Evolutionary conservation across 1,140 invertebrate species (phyloP).

Genomic region (Uloborus diversus): DNA sequence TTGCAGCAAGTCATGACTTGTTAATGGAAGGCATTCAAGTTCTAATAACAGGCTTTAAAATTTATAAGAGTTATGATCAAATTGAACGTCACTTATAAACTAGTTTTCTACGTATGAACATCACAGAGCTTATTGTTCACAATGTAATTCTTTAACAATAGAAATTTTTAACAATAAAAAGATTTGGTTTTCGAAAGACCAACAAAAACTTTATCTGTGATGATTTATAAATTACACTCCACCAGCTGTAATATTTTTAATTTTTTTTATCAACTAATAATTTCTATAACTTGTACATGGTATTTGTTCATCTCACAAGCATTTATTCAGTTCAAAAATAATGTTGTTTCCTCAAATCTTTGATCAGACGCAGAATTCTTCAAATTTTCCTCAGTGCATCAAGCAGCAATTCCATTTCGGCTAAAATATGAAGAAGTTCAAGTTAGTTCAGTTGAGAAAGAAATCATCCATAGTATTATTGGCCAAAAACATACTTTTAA

Average conservation of each 20-base stretch:
- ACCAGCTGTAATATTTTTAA: neutral
- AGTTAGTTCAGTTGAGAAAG: neutral
- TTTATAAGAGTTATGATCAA: too few relatives aligned
- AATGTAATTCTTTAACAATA: too few relatives aligned
- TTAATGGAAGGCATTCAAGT: too few relatives aligned
- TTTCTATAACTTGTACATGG: neutral
- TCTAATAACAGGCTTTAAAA: too few relatives aligned
- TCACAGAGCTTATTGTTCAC: too few relatives aligned
- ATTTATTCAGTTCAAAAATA: neutral
- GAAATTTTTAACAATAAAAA: too few relatives aligned
- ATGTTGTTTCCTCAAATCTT: neutral
- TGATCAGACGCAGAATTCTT: too few relatives aligned
- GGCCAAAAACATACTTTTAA: neutral
- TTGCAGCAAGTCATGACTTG: too few relatives aligned
- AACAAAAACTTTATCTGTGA: neutral
- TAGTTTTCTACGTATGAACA: too few relatives aligned
- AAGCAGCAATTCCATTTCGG: constrained; percentile 53
- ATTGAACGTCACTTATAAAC: too few relatives aligned
- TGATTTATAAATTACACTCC: neutral
- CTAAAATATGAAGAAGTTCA: constrained; percentile 20
- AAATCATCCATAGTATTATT: neutral
- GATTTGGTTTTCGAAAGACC: too few relatives aligned
- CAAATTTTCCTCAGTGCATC: constrained; percentile 56
- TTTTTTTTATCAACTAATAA: neutral
- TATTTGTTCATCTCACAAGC: neutral